phyloP scores from a whole-genome alignment of 2,888 invertebrate genomes.

The Catocala fraxini region DNA sequence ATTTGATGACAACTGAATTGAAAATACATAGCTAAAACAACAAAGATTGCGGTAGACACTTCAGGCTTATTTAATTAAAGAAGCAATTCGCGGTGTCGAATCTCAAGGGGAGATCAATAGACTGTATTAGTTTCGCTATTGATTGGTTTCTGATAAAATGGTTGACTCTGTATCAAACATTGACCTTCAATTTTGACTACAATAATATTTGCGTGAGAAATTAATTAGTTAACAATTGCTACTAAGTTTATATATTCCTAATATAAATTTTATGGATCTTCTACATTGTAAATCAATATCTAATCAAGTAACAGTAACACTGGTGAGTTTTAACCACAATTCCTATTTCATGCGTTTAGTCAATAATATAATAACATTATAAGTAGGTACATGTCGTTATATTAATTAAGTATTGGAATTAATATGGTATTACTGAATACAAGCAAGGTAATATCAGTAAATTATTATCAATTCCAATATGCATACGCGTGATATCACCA shows the following conservation, averaged over 20 bases:
- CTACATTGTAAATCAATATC: neutral
- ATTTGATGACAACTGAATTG: too few species aligned
- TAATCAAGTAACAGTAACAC: neutral
- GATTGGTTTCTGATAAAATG: slow-evolving; percentile 38
- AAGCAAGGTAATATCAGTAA: too few species aligned
- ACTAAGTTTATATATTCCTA: slow-evolving; percentile 21
- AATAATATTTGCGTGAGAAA: slow-evolving; percentile 59
- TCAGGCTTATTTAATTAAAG: slow-evolving; percentile 4
- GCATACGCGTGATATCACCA: slow-evolving; percentile 19
- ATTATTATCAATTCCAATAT: neutral
- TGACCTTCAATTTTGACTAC: slow-evolving; percentile 63
- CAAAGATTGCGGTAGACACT: neutral
- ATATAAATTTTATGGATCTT: neutral
- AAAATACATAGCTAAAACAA: neutral
- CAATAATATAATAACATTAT: too few species aligned
- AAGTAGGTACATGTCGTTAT: too few species aligned
- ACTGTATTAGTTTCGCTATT: slow-evolving; percentile 49
- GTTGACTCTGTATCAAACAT: slow-evolving; percentile 55
- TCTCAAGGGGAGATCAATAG: slow-evolving; percentile 43
- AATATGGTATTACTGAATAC: too few species aligned
- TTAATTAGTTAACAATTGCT: slow-evolving; percentile 45
- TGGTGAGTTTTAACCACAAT: too few species aligned
- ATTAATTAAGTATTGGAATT: too few species aligned
- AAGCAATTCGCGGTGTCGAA: slow-evolving; percentile 10
- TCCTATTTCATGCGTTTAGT: too few species aligned